Evolutionary conservation across 2,113 vertebrate species (phyloP).

Genomic region (Castor canadensis): DNA sequence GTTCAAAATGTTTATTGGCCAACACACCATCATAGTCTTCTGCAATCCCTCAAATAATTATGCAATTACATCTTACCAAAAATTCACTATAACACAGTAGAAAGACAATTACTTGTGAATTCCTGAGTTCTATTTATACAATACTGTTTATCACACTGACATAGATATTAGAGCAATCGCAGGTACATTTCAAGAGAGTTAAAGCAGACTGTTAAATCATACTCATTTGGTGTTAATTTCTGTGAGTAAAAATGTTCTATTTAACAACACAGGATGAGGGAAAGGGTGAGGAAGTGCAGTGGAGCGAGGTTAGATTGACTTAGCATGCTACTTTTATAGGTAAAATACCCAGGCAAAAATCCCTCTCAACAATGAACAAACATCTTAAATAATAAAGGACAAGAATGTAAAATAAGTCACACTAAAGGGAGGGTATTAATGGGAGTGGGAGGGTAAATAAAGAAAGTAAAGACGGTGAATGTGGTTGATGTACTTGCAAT

Average conservation of each 20-base stretch:
- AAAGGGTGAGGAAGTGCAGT: too few species aligned
- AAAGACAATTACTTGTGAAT: not conserved
- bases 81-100: not conserved
- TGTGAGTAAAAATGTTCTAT: not conserved
- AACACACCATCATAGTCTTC: not conserved
- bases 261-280: too few species aligned
- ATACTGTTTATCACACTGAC: not conserved
- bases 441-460: too few species aligned
- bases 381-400: too few species aligned
- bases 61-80: not conserved
- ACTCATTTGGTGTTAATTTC: not conserved
- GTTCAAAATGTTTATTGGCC: not conserved
- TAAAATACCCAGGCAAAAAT: too few species aligned
- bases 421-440: too few species aligned
- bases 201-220: not conserved
- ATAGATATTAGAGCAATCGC: not conserved
- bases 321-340: too few species aligned
- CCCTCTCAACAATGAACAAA: too few species aligned
- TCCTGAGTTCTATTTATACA: not conserved
- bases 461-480: too few species aligned
- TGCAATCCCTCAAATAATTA: not conserved
- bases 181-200: not conserved
- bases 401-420: too few species aligned
- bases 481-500: too few species aligned
- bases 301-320: too few species aligned